A percentile compares a stretch with the other conserved stretches of the same genome.
Conservation (phyloP, 2,113 vertebrate genomes). For the Oryzias melastigma region DNA sequence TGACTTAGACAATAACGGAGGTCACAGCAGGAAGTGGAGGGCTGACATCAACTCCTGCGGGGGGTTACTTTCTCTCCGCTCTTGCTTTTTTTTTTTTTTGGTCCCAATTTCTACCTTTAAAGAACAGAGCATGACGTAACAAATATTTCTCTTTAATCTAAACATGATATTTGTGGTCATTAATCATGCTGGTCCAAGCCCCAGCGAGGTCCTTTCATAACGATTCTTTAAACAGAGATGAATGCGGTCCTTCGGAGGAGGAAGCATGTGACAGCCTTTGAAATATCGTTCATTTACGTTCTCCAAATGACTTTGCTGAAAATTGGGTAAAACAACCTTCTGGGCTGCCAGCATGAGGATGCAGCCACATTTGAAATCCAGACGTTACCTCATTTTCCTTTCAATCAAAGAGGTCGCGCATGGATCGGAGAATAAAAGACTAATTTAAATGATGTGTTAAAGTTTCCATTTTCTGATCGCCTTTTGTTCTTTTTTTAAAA, state of each 20-base stretch:
- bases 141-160: constrained; percentile 51
- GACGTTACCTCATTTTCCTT: neutral
- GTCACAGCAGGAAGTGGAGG: constrained; percentile 57
- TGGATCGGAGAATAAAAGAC: neutral
- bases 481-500: too few relatives aligned
- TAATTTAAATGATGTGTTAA: neutral
- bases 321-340: constrained; percentile 29
- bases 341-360: neutral
- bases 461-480: neutral
- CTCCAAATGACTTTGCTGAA: constrained; percentile 43
- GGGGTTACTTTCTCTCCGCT: constrained; percentile 57
- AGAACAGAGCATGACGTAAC: constrained; percentile 27
- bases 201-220: neutral
- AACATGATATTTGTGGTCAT: constrained; percentile 59
- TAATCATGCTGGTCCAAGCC: constrained; percentile 37
- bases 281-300: constrained; percentile 49
- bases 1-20: constrained; percentile 70
- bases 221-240: constrained; percentile 58
- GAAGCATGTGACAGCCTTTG: constrained; percentile 50
- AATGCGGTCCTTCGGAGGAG: constrained; percentile 43
- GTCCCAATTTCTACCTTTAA: constrained; percentile 17
- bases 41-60: constrained; percentile 35
- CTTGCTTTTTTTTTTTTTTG: constrained; percentile 36
- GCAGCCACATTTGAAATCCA: constrained; percentile 18
- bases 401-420: neutral